Evolutionary conservation across 2,797 vertebrate species (phyloP).

Genomic region (Garrulus glandarius): DNA sequence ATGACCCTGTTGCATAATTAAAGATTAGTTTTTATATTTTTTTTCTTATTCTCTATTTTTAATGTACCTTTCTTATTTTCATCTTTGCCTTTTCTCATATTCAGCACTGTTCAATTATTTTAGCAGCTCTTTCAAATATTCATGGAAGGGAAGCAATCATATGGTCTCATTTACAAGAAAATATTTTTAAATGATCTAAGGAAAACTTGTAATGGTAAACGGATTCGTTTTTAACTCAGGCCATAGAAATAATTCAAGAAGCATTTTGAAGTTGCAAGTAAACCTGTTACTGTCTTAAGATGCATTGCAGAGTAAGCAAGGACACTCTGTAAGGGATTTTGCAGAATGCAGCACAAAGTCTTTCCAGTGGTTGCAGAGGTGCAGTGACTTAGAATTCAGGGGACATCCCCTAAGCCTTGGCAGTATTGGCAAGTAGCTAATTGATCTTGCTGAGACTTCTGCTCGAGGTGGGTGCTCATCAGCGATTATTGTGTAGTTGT

Average conservation of each 20-base stretch:
- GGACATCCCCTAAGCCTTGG: background rate
- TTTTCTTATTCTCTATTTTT: background rate
- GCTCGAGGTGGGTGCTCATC: background rate
- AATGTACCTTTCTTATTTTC: background rate
- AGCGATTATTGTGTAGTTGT: background rate
- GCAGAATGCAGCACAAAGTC: background rate
- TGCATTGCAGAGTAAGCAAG: background rate
- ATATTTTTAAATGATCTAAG: background rate
- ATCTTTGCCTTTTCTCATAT: background rate
- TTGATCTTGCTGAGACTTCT: background rate
- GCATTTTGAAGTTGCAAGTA: background rate
- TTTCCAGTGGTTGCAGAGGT: background rate
- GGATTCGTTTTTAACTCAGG: background rate
- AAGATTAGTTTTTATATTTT: background rate
- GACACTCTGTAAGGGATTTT: background rate
- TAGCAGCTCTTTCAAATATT: background rate
- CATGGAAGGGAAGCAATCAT: background rate
- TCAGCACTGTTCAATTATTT: background rate
- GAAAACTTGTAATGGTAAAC: background rate
- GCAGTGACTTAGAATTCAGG: background rate
- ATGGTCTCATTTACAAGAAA: background rate
- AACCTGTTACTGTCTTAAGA: background rate
- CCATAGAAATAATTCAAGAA: background rate
- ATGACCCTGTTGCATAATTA: background rate
- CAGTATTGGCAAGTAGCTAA: background rate